phyloP scores from a whole-genome alignment of 2,888 invertebrate species.

The Carterocephalus palaemon region DNA sequence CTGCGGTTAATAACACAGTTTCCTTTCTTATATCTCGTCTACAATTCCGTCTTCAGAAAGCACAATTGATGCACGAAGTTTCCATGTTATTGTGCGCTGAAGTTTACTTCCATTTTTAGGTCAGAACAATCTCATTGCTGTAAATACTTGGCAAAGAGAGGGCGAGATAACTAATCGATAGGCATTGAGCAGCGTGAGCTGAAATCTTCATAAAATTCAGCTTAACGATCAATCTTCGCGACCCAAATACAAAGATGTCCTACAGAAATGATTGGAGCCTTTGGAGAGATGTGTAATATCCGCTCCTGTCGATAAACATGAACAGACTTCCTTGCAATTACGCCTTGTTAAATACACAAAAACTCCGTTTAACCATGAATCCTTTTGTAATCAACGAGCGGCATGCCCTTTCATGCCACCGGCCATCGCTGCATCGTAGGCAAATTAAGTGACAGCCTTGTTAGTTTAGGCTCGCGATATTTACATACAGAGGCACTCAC shows the following conservation, averaged over 20 bases:
- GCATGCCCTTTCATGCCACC: background rate
- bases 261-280: slow-evolving; percentile 3
- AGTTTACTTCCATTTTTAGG: background rate
- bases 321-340: no score
- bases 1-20: slow-evolving; percentile 19
- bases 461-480: slow-evolving; percentile 23
- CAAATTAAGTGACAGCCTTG: slow-evolving; percentile 19
- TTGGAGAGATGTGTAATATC: slow-evolving; percentile 1
- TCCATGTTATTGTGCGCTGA: no score
- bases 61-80: background rate
- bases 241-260: slow-evolving; percentile 5
- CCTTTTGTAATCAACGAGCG: background rate
- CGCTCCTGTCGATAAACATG: slow-evolving; percentile 2
- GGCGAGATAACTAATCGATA: slow-evolving; percentile 3
- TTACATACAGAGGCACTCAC: slow-evolving; percentile 35
- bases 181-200: slow-evolving; percentile 1
- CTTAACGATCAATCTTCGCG: slow-evolving; percentile 8
- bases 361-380: background rate
- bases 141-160: slow-evolving; percentile 1
- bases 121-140: background rate
- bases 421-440: slow-evolving; percentile 6
- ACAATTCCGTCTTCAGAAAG: background rate
- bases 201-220: slow-evolving; percentile 15
- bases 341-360: background rate
- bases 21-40: slow-evolving; percentile 9